These are phyloP conservation scores for Muricea muricata DNA, from an alignment of 92 coral and sea anemone genomes.

Conservation along the genomic window DNA sequence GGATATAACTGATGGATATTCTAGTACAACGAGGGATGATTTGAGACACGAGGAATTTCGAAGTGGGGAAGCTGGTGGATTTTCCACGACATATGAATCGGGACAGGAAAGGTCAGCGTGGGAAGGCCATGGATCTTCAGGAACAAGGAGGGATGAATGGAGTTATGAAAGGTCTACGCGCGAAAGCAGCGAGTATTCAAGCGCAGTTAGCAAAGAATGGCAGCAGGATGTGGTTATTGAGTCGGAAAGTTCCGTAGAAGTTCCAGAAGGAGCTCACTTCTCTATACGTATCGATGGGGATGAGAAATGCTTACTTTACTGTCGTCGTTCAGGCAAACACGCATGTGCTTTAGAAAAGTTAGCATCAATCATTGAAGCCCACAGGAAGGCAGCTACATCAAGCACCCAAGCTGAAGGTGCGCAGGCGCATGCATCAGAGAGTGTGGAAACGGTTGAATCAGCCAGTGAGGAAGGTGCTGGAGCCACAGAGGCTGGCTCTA, in stretches of 20 bases:
- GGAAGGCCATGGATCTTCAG: not conserved
- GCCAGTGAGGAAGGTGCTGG: not conserved
- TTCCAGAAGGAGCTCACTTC: conserved; percentile 9
- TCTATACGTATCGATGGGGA: conserved; percentile 32
- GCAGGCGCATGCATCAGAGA: not conserved
- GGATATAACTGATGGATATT: not conserved
- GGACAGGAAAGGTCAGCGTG: not conserved
- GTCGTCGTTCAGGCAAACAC: conserved; percentile 45
- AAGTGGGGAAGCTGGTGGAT: not conserved
- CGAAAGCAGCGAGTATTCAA: conserved; percentile 20
- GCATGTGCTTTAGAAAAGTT: conserved; percentile 31
- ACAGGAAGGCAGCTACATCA: conserved; percentile 15
- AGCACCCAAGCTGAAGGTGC: not conserved
- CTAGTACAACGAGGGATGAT: not conserved
- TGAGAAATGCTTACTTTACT: conserved; percentile 29
- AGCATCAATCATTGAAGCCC: conserved; percentile 36
- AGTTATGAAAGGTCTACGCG: not conserved
- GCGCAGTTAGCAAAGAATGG: conserved; percentile 13
- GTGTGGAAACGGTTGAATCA: not conserved
- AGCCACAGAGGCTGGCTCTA: conserved; percentile 23
- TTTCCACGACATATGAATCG: not conserved
- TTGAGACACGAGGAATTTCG: not conserved
- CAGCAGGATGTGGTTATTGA: conserved; percentile 4
- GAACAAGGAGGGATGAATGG: not conserved
- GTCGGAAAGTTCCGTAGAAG: not conserved